These are phyloP conservation scores for Pangasianodon hypophthalmus DNA, from an alignment of 2,113 vertebrate species.

Conservation along the genomic window DNA sequence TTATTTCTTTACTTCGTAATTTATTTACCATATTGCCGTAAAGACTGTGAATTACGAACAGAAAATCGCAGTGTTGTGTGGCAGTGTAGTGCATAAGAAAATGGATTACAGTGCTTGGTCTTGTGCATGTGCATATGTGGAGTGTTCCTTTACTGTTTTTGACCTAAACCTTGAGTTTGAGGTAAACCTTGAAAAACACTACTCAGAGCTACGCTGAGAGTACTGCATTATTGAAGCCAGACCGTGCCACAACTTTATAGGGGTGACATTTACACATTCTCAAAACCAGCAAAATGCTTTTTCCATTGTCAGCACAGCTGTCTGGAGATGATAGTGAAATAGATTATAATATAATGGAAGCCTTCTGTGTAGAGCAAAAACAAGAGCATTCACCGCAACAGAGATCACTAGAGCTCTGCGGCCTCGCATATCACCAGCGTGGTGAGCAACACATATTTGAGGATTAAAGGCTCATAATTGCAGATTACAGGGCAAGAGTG, in stretches of 20 bases:
- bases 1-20: background rate
- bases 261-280: conserved; percentile 54
- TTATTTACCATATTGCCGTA: background rate
- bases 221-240: conserved; percentile 55
- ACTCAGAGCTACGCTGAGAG: background rate
- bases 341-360: conserved; percentile 44
- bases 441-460: conserved; percentile 38
- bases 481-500: conserved; percentile 30
- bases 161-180: background rate
- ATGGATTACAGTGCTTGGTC: background rate
- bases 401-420: conserved; percentile 12
- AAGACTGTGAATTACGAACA: background rate
- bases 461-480: conserved; percentile 42
- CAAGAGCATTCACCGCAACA: conserved; percentile 34
- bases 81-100: background rate
- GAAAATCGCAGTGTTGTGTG: background rate
- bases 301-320: conserved; percentile 48
- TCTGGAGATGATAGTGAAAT: conserved; percentile 33
- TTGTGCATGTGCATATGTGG: conserved; percentile 9
- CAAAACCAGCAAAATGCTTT: conserved; percentile 42
- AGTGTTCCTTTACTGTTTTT: background rate
- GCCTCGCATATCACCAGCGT: conserved; percentile 27
- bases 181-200: background rate
- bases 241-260: conserved; percentile 48
- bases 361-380: conserved; percentile 41